These are phyloP conservation scores for Staurois parvus DNA, from an alignment of 2,797 vertebrate species.

Conservation along the genomic window DNA sequence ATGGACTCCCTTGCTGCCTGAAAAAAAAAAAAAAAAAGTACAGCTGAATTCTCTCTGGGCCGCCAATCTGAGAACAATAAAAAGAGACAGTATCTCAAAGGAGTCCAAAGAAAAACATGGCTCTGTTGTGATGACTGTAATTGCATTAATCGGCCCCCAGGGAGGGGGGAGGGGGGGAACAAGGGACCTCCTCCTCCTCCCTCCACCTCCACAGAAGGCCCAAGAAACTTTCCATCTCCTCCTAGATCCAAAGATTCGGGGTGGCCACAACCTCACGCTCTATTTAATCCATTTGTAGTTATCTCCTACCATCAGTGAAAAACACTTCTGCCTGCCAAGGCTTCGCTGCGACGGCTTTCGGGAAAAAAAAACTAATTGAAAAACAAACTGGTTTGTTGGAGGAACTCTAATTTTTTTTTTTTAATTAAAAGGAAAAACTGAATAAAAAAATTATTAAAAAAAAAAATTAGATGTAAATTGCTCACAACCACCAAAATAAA, in stretches of 20 bases:
- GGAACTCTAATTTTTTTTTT: too few species aligned
- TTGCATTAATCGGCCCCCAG: neutral
- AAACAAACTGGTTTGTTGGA: too few species aligned
- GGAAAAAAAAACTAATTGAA: too few species aligned
- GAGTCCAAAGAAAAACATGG: constrained; percentile 29
- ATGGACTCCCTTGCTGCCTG: too few species aligned
- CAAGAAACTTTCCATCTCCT: constrained; percentile 30
- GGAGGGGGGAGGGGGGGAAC: neutral
- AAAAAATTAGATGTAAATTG: too few species aligned
- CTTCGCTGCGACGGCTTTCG: neutral
- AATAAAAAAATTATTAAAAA: too few species aligned
- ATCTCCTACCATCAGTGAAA: neutral
- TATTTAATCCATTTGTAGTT: neutral
- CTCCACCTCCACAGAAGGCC: neutral
- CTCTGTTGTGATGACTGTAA: constrained; percentile 6
- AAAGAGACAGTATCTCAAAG: constrained; percentile 11
- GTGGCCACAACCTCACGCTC: neutral
- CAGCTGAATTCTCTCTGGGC: too few species aligned
- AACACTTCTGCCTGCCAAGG: neutral
- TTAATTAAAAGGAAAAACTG: too few species aligned
- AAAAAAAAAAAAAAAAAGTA: too few species aligned
- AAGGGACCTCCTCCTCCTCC: neutral
- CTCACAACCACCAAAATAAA: too few species aligned
- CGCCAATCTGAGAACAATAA: neutral
- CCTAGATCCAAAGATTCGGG: neutral